phyloP scores from a whole-genome alignment of 2,797 vertebrate genomes.

The Micromesistius poutassou region DNA sequence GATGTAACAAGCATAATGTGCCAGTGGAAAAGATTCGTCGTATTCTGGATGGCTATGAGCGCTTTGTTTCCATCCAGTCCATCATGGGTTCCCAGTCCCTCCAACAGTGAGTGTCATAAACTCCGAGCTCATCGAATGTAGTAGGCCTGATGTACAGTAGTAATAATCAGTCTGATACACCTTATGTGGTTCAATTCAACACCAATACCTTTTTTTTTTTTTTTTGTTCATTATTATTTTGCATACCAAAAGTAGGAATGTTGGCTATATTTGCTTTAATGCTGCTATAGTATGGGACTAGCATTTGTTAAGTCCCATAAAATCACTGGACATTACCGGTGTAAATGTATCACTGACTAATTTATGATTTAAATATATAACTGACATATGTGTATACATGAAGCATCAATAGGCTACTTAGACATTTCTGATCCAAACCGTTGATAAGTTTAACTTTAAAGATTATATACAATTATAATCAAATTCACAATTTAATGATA shows the following conservation, averaged over 20 bases:
- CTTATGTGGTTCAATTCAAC: too few species aligned
- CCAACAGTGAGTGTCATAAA: conserved; percentile 68
- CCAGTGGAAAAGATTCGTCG: conserved; percentile 85
- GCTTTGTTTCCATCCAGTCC: conserved; percentile 79
- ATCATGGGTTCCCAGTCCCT: conserved; percentile 78
- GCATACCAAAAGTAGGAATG: neutral
- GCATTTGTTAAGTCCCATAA: neutral
- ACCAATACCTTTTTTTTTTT: too few species aligned
- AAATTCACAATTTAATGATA: too few species aligned
- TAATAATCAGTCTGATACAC: neutral
- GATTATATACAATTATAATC: neutral
- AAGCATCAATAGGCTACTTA: too few species aligned
- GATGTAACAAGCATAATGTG: conserved; percentile 85
- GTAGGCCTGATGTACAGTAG: neutral
- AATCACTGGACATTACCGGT: neutral
- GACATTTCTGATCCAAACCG: too few species aligned
- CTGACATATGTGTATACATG: too few species aligned
- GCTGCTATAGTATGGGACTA: too few species aligned
- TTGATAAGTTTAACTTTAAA: neutral
- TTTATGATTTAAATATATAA: too few species aligned
- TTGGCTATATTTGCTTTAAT: neutral
- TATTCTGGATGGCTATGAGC: conserved; percentile 87
- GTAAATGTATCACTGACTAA: too few species aligned
- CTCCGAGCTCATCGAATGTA: neutral
- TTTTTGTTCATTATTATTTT: neutral